Conservation (phyloP, 2,797 vertebrate genomes). For the Sebastes oblongus region DNA sequence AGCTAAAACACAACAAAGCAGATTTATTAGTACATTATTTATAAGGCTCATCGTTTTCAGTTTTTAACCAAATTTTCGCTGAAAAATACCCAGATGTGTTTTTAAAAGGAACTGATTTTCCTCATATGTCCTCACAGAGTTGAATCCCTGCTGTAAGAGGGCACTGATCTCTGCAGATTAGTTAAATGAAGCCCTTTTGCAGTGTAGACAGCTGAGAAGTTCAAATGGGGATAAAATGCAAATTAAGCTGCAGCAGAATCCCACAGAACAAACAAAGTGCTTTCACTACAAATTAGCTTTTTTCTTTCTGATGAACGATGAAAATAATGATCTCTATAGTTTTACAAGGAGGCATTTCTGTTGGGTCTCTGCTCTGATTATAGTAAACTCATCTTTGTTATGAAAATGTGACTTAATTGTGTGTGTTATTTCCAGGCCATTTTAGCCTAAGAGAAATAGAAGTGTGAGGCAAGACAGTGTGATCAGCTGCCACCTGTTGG, state of each 20-base stretch:
- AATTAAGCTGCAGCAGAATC: background rate
- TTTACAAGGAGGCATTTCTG: background rate
- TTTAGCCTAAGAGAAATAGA: background rate
- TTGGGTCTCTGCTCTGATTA: background rate
- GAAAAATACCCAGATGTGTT: background rate
- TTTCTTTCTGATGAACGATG: background rate
- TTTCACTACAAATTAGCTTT: background rate
- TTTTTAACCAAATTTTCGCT: background rate
- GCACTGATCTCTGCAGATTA: background rate
- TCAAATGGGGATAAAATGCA: background rate
- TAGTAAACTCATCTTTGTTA: background rate
- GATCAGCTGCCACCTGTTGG: background rate
- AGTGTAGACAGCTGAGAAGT: background rate
- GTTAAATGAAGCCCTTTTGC: background rate
- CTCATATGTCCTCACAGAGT: background rate
- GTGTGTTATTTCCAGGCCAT: background rate
- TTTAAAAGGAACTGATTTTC: background rate
- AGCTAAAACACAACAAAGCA: slow-evolving; percentile 20
- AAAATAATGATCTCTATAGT: background rate
- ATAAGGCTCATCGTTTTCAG: background rate
- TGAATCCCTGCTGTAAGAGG: background rate
- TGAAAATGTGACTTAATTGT: background rate
- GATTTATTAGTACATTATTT: background rate
- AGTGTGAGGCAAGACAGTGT: background rate
- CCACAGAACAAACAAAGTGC: background rate